phyloP scores from a whole-genome alignment of 2,797 vertebrate species.

The Pyrocephalus nanus region DNA sequence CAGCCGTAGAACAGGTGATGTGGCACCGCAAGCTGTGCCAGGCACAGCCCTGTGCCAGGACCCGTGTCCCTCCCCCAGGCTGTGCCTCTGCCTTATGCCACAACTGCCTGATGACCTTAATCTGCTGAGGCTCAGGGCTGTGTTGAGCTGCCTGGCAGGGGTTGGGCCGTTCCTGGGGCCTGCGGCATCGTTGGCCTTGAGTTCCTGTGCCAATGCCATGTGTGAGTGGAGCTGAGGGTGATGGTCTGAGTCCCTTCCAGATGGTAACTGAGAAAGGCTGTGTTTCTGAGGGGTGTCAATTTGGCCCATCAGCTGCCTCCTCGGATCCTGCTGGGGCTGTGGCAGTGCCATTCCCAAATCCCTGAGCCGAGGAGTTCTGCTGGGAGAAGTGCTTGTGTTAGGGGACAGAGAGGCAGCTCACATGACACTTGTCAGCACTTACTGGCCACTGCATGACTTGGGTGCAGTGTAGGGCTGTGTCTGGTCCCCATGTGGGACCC shows the following conservation, averaged over 20 bases:
- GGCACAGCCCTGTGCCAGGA: background rate
- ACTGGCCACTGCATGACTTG: background rate
- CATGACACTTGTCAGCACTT: background rate
- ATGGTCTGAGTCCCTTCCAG: background rate
- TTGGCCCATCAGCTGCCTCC: background rate
- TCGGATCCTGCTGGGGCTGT: background rate
- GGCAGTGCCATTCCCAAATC: background rate
- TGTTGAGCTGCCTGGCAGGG: background rate
- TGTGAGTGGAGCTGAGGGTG: background rate
- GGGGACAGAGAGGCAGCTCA: accelerated
- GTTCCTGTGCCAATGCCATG: background rate
- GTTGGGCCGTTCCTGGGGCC: background rate
- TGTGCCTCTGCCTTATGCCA: background rate
- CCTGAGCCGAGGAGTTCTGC: background rate
- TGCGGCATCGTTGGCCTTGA: accelerated
- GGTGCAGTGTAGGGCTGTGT: accelerated
- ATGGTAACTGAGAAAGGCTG: background rate
- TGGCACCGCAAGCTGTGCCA: background rate
- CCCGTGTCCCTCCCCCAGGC: background rate
- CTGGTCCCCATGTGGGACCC: accelerated
- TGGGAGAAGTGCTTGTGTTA: background rate
- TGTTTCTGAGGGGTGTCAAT: background rate
- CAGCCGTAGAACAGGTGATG: background rate
- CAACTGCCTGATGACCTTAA: background rate
- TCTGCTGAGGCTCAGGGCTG: background rate